phyloP scores from a whole-genome alignment of 2,888 invertebrate genomes.

The Tiliacea citrago region DNA sequence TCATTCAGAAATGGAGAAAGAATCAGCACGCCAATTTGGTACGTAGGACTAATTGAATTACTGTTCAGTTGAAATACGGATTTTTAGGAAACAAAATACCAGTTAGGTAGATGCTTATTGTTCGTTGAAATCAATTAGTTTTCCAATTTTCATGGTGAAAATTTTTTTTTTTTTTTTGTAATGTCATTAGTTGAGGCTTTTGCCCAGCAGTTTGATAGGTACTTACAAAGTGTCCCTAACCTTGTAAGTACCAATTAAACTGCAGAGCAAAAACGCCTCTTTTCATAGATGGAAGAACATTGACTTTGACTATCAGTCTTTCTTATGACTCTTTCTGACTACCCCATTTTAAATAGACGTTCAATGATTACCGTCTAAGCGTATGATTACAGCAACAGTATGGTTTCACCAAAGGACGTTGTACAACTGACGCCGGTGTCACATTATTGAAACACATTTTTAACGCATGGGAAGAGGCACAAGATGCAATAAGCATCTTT shows the following conservation, averaged over 20 bases:
- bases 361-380: background rate
- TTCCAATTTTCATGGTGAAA: background rate
- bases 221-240: too few relatives aligned
- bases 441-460: too few relatives aligned
- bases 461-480: too few relatives aligned
- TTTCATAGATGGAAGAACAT: background rate
- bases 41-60: conserved; percentile 39
- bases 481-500: too few relatives aligned
- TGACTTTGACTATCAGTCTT: too few relatives aligned
- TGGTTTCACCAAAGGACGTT: too few relatives aligned
- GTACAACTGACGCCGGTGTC: too few relatives aligned
- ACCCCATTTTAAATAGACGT: too few relatives aligned
- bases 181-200: too few relatives aligned
- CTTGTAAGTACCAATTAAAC: background rate
- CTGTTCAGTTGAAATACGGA: conserved; percentile 7
- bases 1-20: conserved; percentile 28
- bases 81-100: conserved; percentile 4
- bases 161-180: background rate
- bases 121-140: too few relatives aligned
- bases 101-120: background rate
- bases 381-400: too few relatives aligned
- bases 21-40: conserved; percentile 17
- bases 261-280: background rate
- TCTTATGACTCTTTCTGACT: background rate
- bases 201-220: too few relatives aligned